Percentiles rank a stretch among this genome's conserved stretches.
phyloP scores from a whole-genome alignment of 2,113 vertebrate species.

The Psittacara wagleri region DNA sequence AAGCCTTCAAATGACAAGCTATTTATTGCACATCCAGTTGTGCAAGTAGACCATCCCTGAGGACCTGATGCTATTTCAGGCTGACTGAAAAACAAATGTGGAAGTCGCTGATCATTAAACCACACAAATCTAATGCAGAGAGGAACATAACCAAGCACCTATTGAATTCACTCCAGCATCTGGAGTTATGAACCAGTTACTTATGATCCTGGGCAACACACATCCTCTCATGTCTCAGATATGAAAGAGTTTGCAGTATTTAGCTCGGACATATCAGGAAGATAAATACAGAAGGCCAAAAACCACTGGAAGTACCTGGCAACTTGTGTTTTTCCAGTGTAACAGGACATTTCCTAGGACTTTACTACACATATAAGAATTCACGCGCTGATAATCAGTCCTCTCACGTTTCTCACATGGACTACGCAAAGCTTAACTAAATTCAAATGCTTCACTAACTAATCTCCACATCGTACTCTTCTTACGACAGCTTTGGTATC shows the following conservation, averaged over 20 bases:
- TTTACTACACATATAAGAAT: neutral
- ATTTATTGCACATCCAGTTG: neutral
- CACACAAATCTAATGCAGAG: neutral
- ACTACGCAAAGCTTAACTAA: neutral
- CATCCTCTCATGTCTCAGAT: neutral
- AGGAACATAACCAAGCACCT: neutral
- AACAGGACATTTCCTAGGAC: neutral
- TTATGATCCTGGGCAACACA: neutral
- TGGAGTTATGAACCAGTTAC: neutral
- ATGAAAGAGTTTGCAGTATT: neutral
- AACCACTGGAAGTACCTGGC: neutral
- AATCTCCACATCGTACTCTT: neutral
- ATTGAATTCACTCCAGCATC: neutral
- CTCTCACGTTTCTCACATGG: neutral
- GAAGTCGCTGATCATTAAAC: neutral
- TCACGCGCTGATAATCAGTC: neutral
- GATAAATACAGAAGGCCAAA: neutral
- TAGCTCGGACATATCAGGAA: neutral
- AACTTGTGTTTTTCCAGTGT: neutral
- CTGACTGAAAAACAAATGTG: neutral
- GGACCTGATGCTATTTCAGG: neutral
- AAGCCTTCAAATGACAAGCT: neutral
- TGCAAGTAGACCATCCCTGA: neutral
- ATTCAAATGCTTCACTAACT: neutral
- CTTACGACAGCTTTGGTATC: neutral